Conservation (phyloP, 2,113 vertebrate species). For the Corythoichthys haematopterus region DNA sequence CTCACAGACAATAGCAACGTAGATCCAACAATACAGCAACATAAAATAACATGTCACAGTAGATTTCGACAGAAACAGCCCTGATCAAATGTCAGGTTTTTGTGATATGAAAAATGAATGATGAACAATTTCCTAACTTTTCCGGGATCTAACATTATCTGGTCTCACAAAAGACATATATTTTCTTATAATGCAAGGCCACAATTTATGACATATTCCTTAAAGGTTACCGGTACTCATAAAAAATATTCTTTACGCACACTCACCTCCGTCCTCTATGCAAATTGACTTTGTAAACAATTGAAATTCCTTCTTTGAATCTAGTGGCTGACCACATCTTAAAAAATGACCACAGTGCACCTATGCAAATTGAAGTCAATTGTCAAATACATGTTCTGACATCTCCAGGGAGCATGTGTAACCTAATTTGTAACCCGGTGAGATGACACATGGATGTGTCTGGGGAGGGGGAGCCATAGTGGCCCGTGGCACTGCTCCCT, state of each 20-base stretch:
- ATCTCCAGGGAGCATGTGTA: constrained; percentile 55
- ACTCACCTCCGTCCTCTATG: background rate
- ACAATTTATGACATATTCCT: background rate
- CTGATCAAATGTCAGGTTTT: too few relatives aligned
- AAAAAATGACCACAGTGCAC: constrained; percentile 22
- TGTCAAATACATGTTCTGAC: constrained; percentile 57
- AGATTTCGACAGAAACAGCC: too few relatives aligned
- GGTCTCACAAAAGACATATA: too few relatives aligned
- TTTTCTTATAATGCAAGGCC: too few relatives aligned
- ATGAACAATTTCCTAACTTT: too few relatives aligned
- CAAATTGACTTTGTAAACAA: background rate
- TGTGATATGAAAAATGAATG: too few relatives aligned
- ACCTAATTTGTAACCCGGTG: constrained; percentile 58
- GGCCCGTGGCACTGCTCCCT: constrained; percentile 43
- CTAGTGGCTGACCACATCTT: background rate
- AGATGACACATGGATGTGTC: constrained; percentile 62
- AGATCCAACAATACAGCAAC: too few relatives aligned
- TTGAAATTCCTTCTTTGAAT: background rate
- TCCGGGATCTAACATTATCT: too few relatives aligned
- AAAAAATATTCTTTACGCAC: background rate
- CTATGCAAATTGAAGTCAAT: constrained; percentile 50
- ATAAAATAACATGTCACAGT: too few relatives aligned
- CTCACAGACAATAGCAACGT: too few relatives aligned
- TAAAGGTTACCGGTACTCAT: background rate
- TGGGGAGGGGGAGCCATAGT: constrained; percentile 35